Conservation (phyloP, 2,797 vertebrate genomes). For the Brachyrhaphis roseni region DNA sequence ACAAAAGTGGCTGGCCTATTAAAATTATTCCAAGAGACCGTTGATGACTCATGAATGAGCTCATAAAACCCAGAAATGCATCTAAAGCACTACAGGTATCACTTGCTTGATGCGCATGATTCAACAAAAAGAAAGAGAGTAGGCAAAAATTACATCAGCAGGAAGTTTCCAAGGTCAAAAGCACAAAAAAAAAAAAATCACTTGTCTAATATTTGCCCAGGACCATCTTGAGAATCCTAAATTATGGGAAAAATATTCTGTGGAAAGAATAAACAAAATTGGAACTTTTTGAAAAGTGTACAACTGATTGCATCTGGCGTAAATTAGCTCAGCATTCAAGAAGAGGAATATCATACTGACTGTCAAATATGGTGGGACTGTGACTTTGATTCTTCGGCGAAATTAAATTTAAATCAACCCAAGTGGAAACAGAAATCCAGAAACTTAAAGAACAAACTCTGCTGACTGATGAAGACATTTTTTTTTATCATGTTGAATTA, state of each 20-base stretch:
- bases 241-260: not conserved
- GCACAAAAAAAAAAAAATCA: not conserved
- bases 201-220: not conserved
- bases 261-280: not conserved
- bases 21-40: not conserved
- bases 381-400: not conserved
- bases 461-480: not conserved
- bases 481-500: not conserved
- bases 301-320: not conserved
- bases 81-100: not conserved
- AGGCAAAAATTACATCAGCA: not conserved
- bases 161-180: not conserved
- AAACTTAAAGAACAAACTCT: not conserved
- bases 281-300: not conserved
- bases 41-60: not conserved
- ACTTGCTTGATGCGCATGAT: not conserved
- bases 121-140: not conserved
- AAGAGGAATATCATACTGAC: not conserved
- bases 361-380: not conserved
- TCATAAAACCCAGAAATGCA: not conserved
- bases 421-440: not conserved
- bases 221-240: not conserved
- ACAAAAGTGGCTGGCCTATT: not conserved
- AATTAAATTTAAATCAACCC: not conserved
- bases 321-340: not conserved